Percentiles rank a stretch among this genome's conserved stretches.
Evolutionary conservation across 2,797 vertebrate species (phyloP).

Genomic region (Linurgus olivaceus): DNA sequence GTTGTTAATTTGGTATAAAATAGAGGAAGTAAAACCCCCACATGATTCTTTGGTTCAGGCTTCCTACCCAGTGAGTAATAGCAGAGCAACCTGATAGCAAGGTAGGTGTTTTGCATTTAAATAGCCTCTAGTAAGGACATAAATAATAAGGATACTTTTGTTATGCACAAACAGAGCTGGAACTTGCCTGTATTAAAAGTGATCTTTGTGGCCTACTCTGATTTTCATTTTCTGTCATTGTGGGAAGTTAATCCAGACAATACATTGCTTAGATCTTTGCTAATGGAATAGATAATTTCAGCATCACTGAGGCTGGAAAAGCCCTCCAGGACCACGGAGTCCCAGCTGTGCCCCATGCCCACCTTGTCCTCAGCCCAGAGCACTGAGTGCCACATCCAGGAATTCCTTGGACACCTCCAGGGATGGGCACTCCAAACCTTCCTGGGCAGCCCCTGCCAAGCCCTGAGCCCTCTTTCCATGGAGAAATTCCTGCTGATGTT

Average conservation of each 20-base stretch:
- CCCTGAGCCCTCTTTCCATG: background rate
- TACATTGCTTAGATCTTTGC: background rate
- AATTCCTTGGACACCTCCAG: background rate
- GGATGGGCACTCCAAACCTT: background rate
- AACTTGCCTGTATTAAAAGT: background rate
- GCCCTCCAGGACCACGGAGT: fast-evolving
- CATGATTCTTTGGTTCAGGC: background rate
- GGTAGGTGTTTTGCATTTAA: slow-evolving; percentile 23
- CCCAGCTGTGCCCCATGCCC: fast-evolving
- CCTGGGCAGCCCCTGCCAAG: background rate
- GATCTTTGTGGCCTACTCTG: background rate
- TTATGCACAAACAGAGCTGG: background rate
- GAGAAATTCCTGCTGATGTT: background rate
- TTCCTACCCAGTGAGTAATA: background rate
- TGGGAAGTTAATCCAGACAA: background rate
- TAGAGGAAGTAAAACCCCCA: background rate
- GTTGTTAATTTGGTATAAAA: slow-evolving; percentile 5
- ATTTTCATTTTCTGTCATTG: background rate
- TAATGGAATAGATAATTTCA: background rate
- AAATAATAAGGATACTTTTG: background rate
- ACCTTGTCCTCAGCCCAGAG: background rate
- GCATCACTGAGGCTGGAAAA: background rate
- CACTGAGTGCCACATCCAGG: fast-evolving
- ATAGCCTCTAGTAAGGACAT: background rate
- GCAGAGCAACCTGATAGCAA: background rate